Evolutionary conservation across 2,797 vertebrate species (phyloP), one percentile per base, ranked within the genome.

Genomic region (Typhlichthys subterraneus): DNA sequence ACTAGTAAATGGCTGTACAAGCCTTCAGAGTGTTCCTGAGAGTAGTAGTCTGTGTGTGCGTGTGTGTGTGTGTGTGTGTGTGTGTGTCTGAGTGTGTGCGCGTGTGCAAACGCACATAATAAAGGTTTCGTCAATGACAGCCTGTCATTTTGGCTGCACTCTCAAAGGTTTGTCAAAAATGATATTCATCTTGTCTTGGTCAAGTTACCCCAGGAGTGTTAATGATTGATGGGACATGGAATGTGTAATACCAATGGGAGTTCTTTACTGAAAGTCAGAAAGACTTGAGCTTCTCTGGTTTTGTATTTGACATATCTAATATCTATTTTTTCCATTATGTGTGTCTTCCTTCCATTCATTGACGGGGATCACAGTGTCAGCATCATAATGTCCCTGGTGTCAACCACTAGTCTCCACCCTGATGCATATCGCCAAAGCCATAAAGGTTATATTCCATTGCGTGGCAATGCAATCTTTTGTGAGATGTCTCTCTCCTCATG

Each of bases 341-440:
- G 23, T 29, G 23, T 29, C 23, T 29, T 29, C 23, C 3, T 51
- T 50, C 4, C 19, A 9, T 55, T 45, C 23, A 23, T 42, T 29
- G 57, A 12, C 19, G 8, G 38, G 38, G 38, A 17, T 47, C 23
- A 17, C 51, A 29, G 45, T 29, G 57, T 58, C 45, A 47, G 17
- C 15, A 9, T 42, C 17, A 47, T 47, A 59, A 59, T 59, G 45
- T 55, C 11, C 31, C 12, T 4, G 2, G 52, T 67, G 55, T 67
- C 58, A 63, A 56, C 31, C 23, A 29, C 2, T 53, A 46, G 23
- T 6, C 38, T 12, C 54, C 45, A 48, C 38, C 9, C 29, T 42
- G 62, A 45, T 63, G 46, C 59, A 29, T 67, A 65, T 31, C 48
- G 38, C 60, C 33, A 61, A 55, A 73, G 31, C 54, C 45, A 53